Base-by-base conservation (phyloP, 2,888 invertebrate species). In the Xanthia icteritia region DNA sequence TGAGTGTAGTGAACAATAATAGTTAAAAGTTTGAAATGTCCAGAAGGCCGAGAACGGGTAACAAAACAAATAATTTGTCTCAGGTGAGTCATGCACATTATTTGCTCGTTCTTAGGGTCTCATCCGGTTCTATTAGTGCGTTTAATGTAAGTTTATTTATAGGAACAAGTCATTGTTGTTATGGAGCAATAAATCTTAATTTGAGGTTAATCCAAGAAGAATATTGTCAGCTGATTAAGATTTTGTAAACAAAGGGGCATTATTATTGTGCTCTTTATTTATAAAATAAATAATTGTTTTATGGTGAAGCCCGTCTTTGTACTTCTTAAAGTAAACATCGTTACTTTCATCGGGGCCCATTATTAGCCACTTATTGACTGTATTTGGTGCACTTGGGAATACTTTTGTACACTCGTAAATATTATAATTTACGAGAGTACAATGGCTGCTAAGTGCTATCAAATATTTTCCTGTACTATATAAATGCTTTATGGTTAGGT, bases 41-140 rank as follows among this genome's bases (percentile, higher is more conserved):
- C 83, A 94, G 92, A 82, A 95, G 93, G 82, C 94, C 93, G 60
- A 92, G 86, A 88, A 91, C 94, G 82, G 93, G 94, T 85, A 95
- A 94, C 89, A 95, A 92, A 90, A 86, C 90, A 60, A 95, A 94
- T 72, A 95, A 95, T 89, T 94, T 96, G 89, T 95, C 96, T n/a
- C 96, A 96, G 93, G 96, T 96, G 96, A 96, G 96, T 96, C 95
- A 96, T 94, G 91, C 80, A 84, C 82, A 89, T 90, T 89, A 91
- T 93, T 93, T 93, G 91, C 89, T 91, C 88, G 89, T 83, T 88
- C 88, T 90, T 87, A 86, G 76, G 80, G 82, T 89, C 85, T 90
- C 81, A 80, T 84, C 79, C 77, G 86, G 81, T 83, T 88, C 72
- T 83, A 84, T 76, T 88, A 74, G 73, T 58, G 73, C 42, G 73